These are phyloP conservation scores for Siphamia tubifer DNA, from an alignment of 2,113 vertebrate genomes.

Conservation along the genomic window DNA sequence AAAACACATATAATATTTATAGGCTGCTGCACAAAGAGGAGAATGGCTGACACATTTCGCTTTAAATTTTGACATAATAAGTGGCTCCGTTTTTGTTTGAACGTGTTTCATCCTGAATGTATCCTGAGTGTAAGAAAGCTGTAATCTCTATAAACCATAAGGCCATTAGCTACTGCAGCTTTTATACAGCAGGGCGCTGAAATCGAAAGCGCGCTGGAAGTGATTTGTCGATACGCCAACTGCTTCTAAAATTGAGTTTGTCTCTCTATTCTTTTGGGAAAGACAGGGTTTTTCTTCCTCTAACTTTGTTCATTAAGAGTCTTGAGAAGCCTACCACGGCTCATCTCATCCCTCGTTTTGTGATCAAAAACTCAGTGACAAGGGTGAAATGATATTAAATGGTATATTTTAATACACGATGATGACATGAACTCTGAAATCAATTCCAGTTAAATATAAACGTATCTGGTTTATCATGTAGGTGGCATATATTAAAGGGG, in stretches of 20 bases:
- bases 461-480: neutral
- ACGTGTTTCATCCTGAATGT: slow-evolving; percentile 8
- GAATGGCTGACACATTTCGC: neutral
- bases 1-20: neutral
- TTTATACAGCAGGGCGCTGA: neutral
- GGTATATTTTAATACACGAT: neutral
- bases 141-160: slow-evolving; percentile 14
- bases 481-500: too few relatives aligned
- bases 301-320: slow-evolving; percentile 36
- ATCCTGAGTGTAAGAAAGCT: slow-evolving; percentile 13
- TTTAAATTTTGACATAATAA: neutral
- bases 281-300: slow-evolving; percentile 16
- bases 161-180: slow-evolving; percentile 5
- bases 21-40: neutral
- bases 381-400: neutral
- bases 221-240: slow-evolving; percentile 39
- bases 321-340: slow-evolving; percentile 21
- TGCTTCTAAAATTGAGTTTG: slow-evolving; percentile 53
- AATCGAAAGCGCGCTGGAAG: slow-evolving; percentile 18
- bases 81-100: slow-evolving; percentile 9
- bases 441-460: neutral
- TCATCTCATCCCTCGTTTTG: slow-evolving; percentile 3
- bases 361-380: neutral
- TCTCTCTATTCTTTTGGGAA: slow-evolving; percentile 36
- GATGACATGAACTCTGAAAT: neutral